Percentiles rank a stretch among this genome's conserved stretches.
Conservation (phyloP, 2,797 vertebrate genomes). For the Allobates femoralis region DNA sequence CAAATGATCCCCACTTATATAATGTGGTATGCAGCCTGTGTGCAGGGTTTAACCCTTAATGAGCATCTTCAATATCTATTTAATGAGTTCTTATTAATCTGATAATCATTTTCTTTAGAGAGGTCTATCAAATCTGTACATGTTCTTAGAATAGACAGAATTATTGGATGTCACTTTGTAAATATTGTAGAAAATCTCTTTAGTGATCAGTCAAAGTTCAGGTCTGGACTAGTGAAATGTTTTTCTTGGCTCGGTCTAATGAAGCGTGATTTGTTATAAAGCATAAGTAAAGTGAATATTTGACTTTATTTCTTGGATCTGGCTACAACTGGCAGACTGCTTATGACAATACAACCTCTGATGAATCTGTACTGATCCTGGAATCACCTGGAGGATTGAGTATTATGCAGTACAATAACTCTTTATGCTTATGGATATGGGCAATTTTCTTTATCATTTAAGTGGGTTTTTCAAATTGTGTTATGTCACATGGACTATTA, state of each 20-base stretch:
- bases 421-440: background rate
- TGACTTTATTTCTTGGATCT: slow-evolving; percentile 29
- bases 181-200: slow-evolving; percentile 28
- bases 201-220: slow-evolving; percentile 38
- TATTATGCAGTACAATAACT: background rate
- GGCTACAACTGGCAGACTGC: background rate
- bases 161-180: slow-evolving; percentile 7
- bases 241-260: slow-evolving; percentile 37
- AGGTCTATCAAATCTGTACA: background rate
- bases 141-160: slow-evolving; percentile 14
- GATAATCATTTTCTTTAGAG: background rate
- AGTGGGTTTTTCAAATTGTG: background rate
- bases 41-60: background rate
- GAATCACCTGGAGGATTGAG: background rate
- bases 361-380: background rate
- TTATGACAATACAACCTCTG: background rate
- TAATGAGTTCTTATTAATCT: background rate
- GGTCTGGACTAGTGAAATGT: slow-evolving; percentile 9
- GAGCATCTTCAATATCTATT: background rate
- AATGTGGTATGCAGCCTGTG: background rate
- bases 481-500: background rate
- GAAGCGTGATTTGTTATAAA: slow-evolving; percentile 30
- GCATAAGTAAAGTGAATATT: slow-evolving; percentile 35
- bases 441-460: background rate
- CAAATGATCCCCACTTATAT: background rate